A percentile compares a stretch with the other conserved stretches of the same genome.
These are phyloP conservation scores for Drosophila nebulosa DNA, from an alignment of 1,140 invertebrate species.

Conservation along the genomic window DNA sequence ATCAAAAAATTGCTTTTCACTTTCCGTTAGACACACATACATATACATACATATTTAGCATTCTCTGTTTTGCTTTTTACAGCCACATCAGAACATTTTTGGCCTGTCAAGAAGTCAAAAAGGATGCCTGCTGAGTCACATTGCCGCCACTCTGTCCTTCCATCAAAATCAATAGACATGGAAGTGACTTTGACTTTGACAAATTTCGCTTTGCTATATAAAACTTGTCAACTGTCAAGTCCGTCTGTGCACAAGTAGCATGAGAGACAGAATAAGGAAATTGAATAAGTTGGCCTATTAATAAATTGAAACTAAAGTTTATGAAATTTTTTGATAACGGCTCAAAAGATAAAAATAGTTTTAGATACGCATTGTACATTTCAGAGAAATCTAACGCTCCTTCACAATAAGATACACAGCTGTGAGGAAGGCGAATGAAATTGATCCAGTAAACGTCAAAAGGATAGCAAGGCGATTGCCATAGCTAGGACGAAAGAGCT, in stretches of 20 bases:
- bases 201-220: constrained; percentile 34
- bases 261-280: not conserved
- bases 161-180: constrained; percentile 43
- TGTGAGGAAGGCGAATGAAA: too few relatives aligned
- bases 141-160: constrained; percentile 13
- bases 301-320: not conserved
- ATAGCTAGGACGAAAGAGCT: too few relatives aligned
- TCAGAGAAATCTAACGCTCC: too few relatives aligned
- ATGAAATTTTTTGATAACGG: too few relatives aligned
- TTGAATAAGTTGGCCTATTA: not conserved
- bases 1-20: not conserved
- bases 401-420: too few relatives aligned
- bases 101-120: not conserved
- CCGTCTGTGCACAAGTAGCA: not conserved
- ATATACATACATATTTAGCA: not conserved
- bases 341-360: not conserved
- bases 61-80: constrained; percentile 12
- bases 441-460: too few relatives aligned
- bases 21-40: not conserved
- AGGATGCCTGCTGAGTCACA: constrained; percentile 15
- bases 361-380: not conserved
- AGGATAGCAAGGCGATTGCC: too few relatives aligned
- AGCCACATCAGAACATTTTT: not conserved
- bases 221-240: constrained; percentile 12
- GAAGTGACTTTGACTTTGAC: constrained; percentile 51